phyloP scores from a whole-genome alignment of 2,888 invertebrate species.

The Syrista parreyssii region DNA sequence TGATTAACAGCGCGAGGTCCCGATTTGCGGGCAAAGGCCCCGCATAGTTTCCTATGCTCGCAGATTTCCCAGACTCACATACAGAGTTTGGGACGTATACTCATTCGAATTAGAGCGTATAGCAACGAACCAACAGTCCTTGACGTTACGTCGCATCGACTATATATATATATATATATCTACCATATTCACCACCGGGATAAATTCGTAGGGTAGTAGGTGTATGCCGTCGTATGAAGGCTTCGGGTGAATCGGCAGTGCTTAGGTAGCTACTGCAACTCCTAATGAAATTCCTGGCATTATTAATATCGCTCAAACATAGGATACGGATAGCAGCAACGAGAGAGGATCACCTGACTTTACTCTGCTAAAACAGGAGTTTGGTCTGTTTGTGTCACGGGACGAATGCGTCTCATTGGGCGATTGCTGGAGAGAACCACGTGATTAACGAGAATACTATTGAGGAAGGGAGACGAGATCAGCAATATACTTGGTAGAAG shows the following conservation, averaged over 20 bases:
- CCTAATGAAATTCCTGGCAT: constrained; percentile 60
- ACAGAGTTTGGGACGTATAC: neutral
- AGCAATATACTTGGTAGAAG: neutral
- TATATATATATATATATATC: neutral
- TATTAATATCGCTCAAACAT: constrained; percentile 54
- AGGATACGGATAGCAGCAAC: constrained; percentile 41
- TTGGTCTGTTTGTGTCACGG: neutral
- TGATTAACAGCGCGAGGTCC: neutral
- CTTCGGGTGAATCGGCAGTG: neutral
- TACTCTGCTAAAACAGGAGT: neutral
- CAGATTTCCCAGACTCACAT: neutral
- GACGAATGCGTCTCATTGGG: neutral
- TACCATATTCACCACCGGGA: neutral
- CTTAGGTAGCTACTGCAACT: constrained; percentile 44
- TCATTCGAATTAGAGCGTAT: neutral
- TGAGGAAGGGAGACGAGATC: neutral
- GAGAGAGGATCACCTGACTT: neutral
- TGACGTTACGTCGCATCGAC: neutral
- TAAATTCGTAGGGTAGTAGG: neutral
- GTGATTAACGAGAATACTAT: neutral
- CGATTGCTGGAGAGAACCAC: neutral
- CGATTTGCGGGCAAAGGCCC: constrained; percentile 1
- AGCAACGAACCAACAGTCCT: neutral
- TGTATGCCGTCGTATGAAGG: neutral
- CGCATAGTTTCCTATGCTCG: neutral